Base-by-base conservation (phyloP, 2,797 vertebrate species). In the Phoeniculus purpureus region DNA sequence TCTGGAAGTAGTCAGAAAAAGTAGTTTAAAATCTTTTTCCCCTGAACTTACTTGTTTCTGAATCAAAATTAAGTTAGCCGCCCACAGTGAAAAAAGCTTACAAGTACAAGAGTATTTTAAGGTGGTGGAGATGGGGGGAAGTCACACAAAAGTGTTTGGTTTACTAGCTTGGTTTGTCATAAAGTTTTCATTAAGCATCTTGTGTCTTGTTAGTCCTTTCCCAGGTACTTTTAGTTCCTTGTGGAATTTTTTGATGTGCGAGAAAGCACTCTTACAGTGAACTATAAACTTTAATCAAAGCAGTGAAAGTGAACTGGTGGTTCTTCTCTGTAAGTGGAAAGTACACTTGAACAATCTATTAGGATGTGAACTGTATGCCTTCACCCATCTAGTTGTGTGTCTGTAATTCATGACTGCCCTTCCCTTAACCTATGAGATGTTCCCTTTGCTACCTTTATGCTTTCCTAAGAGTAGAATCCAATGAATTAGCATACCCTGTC, bases 121-220 rank as follows among this genome's bases (percentile, higher is more conserved):
- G 55, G 18, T 7, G 7, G 2, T 6, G 7, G 2, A 3, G 7
- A 12, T 43, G 43, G 1, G 5, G 4, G 8, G 7, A 12, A 43
- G 9, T 58, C 51, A 37, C 8, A 23, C 1, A 2, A 68, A 78
- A 27, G 31, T 2, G 17, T 27, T n/a, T 71, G 20, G 4, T 56
- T 85, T 72, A 60, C 29, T 66, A 60, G 9, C 45, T 72, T 75
- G 50, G 40, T 25, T 51, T 61, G 29, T 62, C 6, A 3, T 58
- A 43, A 31, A 67, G 20, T 60, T 19, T 82, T 64, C 29, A 13
- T 34, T 81, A 60, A 83, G 34, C n/a, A 12, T 84, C 18, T 81
- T 71, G 27, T 73, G 64, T 76, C 18, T 87, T 40, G 9, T 13
- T 0, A 8, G 62, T 82, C 54, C 52, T 87, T 93, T 81, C 59